Percentiles rank a stretch among this genome's conserved stretches.
Evolutionary conservation across 2,113 vertebrate species (phyloP).

Genomic region (Anhinga anhinga): DNA sequence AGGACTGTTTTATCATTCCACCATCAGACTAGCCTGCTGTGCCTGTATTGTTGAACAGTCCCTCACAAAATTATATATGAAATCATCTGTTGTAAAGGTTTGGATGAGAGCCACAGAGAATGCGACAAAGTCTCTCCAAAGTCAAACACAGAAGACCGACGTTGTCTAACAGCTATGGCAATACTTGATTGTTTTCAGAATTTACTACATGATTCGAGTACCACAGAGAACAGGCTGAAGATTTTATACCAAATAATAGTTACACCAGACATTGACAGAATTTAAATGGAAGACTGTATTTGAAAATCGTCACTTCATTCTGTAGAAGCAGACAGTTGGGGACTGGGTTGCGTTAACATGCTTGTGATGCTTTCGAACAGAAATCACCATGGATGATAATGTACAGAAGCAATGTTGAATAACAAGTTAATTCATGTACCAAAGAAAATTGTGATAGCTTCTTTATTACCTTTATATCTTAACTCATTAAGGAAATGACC

Average conservation of each 20-base stretch:
- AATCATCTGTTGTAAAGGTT: background rate
- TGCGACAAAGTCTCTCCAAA: background rate
- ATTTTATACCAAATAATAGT: background rate
- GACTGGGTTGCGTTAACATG: background rate
- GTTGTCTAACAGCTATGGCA: background rate
- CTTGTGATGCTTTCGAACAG: background rate
- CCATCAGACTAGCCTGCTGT: background rate
- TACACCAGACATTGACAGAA: background rate
- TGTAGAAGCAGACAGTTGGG: background rate
- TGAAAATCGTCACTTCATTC: background rate
- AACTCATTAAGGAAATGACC: background rate
- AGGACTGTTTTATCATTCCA: background rate
- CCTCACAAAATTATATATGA: background rate
- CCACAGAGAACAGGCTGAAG: background rate
- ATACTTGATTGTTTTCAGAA: background rate
- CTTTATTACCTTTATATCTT: background rate
- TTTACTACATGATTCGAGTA: background rate
- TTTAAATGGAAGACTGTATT: background rate
- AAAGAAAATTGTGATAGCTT: background rate
- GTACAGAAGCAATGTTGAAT: background rate
- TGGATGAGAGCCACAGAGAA: background rate
- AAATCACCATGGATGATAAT: background rate
- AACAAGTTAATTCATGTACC: background rate
- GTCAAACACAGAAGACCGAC: background rate
- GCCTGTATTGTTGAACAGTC: background rate